These are phyloP conservation scores for Hozukius guyotensis DNA, from an alignment of 2,797 vertebrate genomes.

Conservation along the genomic window DNA sequence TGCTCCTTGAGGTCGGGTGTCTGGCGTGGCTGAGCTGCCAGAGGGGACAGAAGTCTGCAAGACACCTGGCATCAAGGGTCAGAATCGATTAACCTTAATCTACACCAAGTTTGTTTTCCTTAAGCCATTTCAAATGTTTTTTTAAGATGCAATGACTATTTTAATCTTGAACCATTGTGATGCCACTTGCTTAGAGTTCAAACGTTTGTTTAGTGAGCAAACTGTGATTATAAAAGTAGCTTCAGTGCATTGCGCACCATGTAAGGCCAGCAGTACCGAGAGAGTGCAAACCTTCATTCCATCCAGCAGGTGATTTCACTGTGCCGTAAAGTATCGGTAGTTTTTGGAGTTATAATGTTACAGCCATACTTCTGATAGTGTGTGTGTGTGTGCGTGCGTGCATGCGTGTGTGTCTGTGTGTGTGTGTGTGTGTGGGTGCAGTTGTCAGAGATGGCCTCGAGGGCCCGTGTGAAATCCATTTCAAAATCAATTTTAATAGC, in stretches of 20 bases:
- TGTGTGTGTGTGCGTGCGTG: neutral
- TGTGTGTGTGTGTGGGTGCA: neutral
- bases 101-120: slow-evolving; percentile 18
- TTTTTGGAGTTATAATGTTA: slow-evolving; percentile 53
- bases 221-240: slow-evolving; percentile 52
- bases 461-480: slow-evolving; percentile 50
- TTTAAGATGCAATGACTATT: slow-evolving; percentile 40
- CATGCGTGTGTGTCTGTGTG: neutral
- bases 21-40: neutral
- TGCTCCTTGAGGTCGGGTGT: slow-evolving; percentile 15
- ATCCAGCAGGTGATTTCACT: slow-evolving; percentile 45
- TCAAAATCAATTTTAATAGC: slow-evolving; percentile 64
- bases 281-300: slow-evolving; percentile 38
- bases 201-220: slow-evolving; percentile 52
- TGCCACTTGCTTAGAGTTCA: slow-evolving; percentile 39
- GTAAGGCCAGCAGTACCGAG: slow-evolving; percentile 14
- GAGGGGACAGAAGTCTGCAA: neutral
- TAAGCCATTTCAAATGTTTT: slow-evolving; percentile 12
- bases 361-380: slow-evolving; percentile 60
- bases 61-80: slow-evolving; percentile 18
- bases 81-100: neutral
- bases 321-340: slow-evolving; percentile 34
- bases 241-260: slow-evolving; percentile 22
- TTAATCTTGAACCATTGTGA: slow-evolving; percentile 40
- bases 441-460: slow-evolving; percentile 4